Evolutionary conservation across 37 sponge, comb jelly and placozoan species (phyloP).

Genomic region (Beroe forskalii): DNA sequence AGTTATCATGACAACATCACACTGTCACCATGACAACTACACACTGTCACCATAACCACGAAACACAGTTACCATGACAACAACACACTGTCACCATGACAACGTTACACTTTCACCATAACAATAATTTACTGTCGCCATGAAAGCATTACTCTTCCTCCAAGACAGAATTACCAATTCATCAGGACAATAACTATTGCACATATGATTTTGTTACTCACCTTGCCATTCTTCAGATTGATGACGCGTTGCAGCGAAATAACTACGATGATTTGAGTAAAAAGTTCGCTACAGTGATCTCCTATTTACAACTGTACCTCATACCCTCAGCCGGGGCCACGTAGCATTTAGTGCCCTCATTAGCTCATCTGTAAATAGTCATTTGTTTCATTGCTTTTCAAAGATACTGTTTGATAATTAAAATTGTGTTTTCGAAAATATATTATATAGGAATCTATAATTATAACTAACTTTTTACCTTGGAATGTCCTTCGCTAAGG

Average conservation of each 20-base stretch:
- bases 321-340: slow-evolving; percentile 24
- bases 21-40: not conserved
- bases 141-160: no score
- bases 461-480: not conserved
- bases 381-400: slow-evolving; percentile 19
- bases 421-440: slow-evolving; percentile 61
- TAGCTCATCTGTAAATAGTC: slow-evolving; percentile 40
- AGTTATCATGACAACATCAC: not conserved
- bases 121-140: not conserved
- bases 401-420: slow-evolving; percentile 50
- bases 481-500: not conserved
- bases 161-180: no score
- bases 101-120: not conserved
- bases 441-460: no score
- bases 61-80: not conserved
- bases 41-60: not conserved
- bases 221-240: slow-evolving; percentile 46
- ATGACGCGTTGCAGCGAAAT: slow-evolving; percentile 28
- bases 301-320: slow-evolving; percentile 37
- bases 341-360: not conserved
- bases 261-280: slow-evolving; percentile 41
- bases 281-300: slow-evolving; percentile 41
- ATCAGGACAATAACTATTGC: no score
- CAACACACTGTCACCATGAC: not conserved
- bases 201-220: no score